A percentile compares a stretch with the other conserved stretches of the same genome.
Evolutionary conservation across 2,113 vertebrate species (phyloP).

Genomic region (Chamaetylas fuelleborni): DNA sequence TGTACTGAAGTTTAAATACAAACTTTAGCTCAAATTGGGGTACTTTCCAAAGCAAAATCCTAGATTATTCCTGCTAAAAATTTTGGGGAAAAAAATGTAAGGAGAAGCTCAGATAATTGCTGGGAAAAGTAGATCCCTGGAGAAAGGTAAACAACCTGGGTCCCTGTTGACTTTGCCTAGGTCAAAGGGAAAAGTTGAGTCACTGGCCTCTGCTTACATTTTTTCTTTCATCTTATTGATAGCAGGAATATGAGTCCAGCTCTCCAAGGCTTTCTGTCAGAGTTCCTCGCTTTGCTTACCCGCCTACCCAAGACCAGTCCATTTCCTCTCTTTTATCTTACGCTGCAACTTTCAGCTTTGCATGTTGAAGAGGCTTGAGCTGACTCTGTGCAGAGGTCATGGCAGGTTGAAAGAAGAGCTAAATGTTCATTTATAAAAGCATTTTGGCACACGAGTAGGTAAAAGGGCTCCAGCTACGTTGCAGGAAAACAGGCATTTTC

Average conservation of each 20-base stretch:
- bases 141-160: neutral
- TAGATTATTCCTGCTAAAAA: neutral
- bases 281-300: neutral
- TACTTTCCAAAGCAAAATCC: neutral
- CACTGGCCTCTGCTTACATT: neutral
- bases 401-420: neutral
- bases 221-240: neutral
- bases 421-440: neutral
- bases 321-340: neutral
- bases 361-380: neutral
- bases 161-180: neutral
- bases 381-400: neutral
- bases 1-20: neutral
- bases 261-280: neutral
- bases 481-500: neutral
- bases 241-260: neutral
- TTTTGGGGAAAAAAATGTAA: neutral
- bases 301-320: neutral
- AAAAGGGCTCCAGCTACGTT: neutral
- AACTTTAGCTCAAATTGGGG: neutral
- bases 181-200: neutral
- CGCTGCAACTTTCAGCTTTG: neutral
- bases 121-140: neutral
- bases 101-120: neutral
- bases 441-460: neutral